Evolutionary conservation across 2,888 invertebrate species (phyloP), one percentile per base, ranked within the genome.

Genomic region (Agonopterix subpropinquella): DNA sequence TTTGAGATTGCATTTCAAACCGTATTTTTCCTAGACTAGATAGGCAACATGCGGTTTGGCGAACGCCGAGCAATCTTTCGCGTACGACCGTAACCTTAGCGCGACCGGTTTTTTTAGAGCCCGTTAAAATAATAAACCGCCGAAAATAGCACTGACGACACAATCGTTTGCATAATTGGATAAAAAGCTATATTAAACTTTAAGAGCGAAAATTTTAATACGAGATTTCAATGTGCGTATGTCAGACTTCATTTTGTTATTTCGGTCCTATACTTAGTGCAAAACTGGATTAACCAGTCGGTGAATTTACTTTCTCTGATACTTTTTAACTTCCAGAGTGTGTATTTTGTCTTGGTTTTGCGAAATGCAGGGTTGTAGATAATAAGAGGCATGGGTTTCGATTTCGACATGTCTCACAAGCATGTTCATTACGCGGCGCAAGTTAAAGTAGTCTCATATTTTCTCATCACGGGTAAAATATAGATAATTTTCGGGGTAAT

Each of bases 41-140:
- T 37, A 36, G 15, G 37, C 56, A 53, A 51, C 52, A 51, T 50
- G 41, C 56, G 52, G 49, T 51, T 53, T 47, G 54, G 43, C 53
- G 52, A 54, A 52, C 57, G 53, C 18, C 47, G 47, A 48, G 46
- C 51, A 50, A 44, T 55, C 39, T 62, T 68, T 67, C 67, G 68
- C 56, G 61, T 56, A 65, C 64, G 51, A 62, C 55, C 60, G 52
- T 70, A 75, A 77, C 75, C 72, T 76, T 73, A 62, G 52, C 54
- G 55, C 58, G 62, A 77, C 78, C 73, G 78, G 76, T 77, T 77
- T 43, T 43, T 28, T 57, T 52, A 43, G 52, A 64, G 61, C 59
- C 67, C 62, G 66, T 69, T 69, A 65, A 69, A 65, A 64, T 62
- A 62, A 65, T 65, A 45, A 64, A 62, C 57, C 60, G 56, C 71